Percentiles rank a stretch among this genome's conserved stretches.
phyloP scores from a whole-genome alignment of 1,140 invertebrate genomes.

The Anoplophora glabripennis region DNA sequence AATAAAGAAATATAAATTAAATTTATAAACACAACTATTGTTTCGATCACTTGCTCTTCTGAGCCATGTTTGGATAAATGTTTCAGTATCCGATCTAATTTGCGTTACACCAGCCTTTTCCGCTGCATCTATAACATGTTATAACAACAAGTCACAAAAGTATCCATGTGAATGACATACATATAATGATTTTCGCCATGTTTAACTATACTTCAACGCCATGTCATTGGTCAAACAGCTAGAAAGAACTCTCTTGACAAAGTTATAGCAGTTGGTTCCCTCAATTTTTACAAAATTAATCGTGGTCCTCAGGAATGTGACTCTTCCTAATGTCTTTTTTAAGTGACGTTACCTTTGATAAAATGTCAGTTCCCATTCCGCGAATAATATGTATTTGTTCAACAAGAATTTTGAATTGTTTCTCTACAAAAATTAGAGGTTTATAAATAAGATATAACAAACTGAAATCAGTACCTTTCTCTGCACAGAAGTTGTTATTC shows the following conservation, averaged over 20 bases:
- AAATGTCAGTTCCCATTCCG: neutral
- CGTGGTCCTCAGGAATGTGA: no score
- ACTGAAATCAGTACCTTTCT: neutral
- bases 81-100: neutral
- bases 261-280: no score
- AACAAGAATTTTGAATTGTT: no score
- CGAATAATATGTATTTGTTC: no score
- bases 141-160: neutral
- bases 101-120: neutral
- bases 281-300: no score
- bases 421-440: no score
- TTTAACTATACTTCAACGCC: no score
- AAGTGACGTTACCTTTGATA: neutral
- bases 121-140: neutral
- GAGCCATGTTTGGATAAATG: neutral
- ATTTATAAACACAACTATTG: no score
- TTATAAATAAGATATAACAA: no score
- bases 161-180: neutral
- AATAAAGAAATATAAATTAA: no score
- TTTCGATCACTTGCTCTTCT: neutral
- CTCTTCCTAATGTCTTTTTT: no score
- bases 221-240: no score
- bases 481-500: neutral
- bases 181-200: conserved; percentile 1
- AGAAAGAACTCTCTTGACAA: neutral